Percentiles rank a stretch among this genome's conserved stretches.
These are phyloP conservation scores for Tapirus indicus DNA, from an alignment of 2,797 vertebrate genomes.

Conservation along the genomic window DNA sequence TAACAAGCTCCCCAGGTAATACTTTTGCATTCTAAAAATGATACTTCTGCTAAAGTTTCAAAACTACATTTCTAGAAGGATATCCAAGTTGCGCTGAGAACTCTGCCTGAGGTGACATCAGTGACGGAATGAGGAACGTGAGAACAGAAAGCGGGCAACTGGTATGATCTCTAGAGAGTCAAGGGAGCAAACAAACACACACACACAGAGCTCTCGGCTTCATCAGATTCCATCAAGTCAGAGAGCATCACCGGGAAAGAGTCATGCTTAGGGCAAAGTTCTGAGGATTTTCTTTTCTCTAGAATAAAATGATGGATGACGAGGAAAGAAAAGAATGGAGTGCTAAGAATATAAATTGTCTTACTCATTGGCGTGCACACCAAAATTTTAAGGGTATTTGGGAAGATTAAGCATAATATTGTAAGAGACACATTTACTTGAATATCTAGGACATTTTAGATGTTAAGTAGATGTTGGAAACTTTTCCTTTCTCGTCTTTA, in stretches of 20 bases:
- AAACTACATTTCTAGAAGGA: conserved; percentile 30
- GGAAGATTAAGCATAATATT: not conserved
- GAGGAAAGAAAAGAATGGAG: not conserved
- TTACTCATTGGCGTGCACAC: not conserved
- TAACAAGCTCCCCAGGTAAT: conserved; percentile 21
- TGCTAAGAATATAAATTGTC: conserved; percentile 17
- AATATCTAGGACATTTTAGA: not conserved
- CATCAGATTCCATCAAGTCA: not conserved
- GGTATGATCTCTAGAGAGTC: not conserved
- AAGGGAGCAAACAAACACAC: not conserved
- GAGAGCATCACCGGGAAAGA: not conserved
- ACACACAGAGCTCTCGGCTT: not conserved
- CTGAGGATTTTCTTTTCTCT: conserved; percentile 27
- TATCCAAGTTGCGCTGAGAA: conserved; percentile 3
- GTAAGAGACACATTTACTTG: not conserved
- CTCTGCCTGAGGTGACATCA: not conserved
- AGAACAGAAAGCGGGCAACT: conserved; percentile 4
- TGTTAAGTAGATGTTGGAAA: not conserved
- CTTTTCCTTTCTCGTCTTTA: not conserved
- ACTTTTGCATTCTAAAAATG: conserved; percentile 13
- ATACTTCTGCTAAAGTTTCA: conserved; percentile 28
- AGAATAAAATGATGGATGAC: conserved; percentile 28
- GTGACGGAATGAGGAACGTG: not conserved
- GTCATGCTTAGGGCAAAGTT: not conserved
- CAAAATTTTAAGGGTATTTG: not conserved